Percentiles rank a stretch among this genome's conserved stretches.
These are phyloP conservation scores for Sciurus niger DNA, from an alignment of 2,113 vertebrate genomes.

Conservation along the genomic window DNA sequence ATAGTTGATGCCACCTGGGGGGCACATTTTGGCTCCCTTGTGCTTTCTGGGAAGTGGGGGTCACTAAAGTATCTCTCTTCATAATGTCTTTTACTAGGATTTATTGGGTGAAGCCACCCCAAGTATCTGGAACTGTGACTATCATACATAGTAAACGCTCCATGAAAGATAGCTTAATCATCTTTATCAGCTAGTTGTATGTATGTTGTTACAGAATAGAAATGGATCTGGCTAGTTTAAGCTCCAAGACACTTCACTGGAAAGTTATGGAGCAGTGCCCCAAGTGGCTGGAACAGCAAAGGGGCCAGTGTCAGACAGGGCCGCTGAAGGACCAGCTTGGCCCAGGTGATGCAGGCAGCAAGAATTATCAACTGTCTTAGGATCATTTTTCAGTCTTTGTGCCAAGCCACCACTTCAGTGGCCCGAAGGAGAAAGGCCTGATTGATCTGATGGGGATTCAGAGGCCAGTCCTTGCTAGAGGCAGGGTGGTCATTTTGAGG, in stretches of 20 bases:
- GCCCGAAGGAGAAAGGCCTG: neutral
- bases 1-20: neutral
- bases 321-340: neutral
- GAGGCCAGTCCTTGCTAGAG: neutral
- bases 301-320: neutral
- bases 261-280: neutral
- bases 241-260: neutral
- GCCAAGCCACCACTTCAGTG: neutral
- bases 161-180: neutral
- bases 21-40: neutral
- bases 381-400: neutral
- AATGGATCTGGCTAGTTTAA: neutral
- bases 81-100: neutral
- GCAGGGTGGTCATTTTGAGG: neutral
- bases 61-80: neutral
- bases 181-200: neutral
- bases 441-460: too few relatives aligned
- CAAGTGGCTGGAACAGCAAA: neutral
- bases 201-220: neutral
- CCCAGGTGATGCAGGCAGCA: neutral
- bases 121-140: neutral
- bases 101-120: neutral
- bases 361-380: neutral
- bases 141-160: neutral
- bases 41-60: neutral